These are phyloP conservation scores for Orthosia cruda DNA, from an alignment of 2,888 invertebrate genomes.

Conservation along the genomic window DNA sequence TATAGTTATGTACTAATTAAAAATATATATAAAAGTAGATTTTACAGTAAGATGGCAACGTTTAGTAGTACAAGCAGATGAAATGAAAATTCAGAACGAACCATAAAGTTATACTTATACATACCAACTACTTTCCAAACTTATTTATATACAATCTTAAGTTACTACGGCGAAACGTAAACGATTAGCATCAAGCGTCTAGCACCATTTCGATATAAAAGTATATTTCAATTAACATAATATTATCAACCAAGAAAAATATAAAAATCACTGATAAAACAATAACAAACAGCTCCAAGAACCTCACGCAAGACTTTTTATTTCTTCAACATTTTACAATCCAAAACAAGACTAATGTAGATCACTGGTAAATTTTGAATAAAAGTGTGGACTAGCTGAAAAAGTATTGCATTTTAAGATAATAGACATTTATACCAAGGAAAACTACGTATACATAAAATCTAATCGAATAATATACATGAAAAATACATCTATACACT, in stretches of 20 bases:
- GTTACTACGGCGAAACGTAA: slow-evolving; percentile 84
- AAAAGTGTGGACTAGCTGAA: slow-evolving; percentile 86
- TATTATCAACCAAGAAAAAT: slow-evolving; percentile 88
- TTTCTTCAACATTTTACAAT: slow-evolving; percentile 69
- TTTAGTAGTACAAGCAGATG: slow-evolving; percentile 79
- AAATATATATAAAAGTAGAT: slow-evolving; percentile 68
- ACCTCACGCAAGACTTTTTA: slow-evolving; percentile 67
- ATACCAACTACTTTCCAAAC: slow-evolving; percentile 71
- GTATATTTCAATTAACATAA: slow-evolving; percentile 89
- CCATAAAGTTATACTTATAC: slow-evolving; percentile 68
- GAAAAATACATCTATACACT: slow-evolving; percentile 83
- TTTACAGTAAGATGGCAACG: slow-evolving; percentile 83
- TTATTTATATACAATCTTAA: slow-evolving; percentile 82
- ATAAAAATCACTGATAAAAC: slow-evolving; percentile 81
- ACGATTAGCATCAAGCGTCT: slow-evolving; percentile 87
- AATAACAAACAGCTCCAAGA: slow-evolving; percentile 80
- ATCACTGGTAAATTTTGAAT: slow-evolving; percentile 86
- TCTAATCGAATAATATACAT: slow-evolving; percentile 82
- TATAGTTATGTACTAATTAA: slow-evolving; percentile 75
- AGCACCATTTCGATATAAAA: slow-evolving; percentile 91
- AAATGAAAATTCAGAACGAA: slow-evolving; percentile 69
- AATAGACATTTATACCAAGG: slow-evolving; percentile 81
- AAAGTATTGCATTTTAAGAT: slow-evolving; percentile 85
- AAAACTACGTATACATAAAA: slow-evolving; percentile 84
- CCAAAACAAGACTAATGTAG: slow-evolving; percentile 72